A percentile compares a stretch with the other conserved stretches of the same genome.
Conservation (phyloP, 2,888 invertebrate genomes). For the Cheilosia grossa region DNA sequence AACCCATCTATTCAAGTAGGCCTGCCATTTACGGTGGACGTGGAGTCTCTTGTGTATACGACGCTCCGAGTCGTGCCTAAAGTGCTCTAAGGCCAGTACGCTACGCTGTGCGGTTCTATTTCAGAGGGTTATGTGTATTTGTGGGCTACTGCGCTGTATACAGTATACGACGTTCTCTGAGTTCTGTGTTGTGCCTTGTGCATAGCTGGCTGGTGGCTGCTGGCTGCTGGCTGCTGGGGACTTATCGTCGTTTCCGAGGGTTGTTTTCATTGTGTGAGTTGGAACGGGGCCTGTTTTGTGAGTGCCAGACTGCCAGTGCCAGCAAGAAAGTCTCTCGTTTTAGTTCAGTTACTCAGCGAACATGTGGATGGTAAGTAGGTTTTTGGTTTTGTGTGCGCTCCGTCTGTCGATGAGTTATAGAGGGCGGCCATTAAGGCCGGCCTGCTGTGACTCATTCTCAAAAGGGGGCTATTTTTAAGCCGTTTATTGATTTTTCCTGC, state of each 20-base stretch:
- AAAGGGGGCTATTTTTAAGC: constrained; percentile 28
- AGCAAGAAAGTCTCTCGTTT: constrained; percentile 58
- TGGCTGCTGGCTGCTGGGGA: constrained; percentile 46
- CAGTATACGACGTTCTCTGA: constrained; percentile 15
- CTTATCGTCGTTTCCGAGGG: constrained; percentile 60
- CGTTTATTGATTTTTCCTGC: constrained; percentile 45
- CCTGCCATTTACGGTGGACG: constrained; percentile 69
- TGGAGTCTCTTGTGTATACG: constrained; percentile 67
- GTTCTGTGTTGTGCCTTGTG: constrained; percentile 33
- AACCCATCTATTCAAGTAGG: constrained; percentile 65
- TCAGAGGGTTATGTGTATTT: constrained; percentile 47
- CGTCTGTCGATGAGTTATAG: constrained; percentile 18
- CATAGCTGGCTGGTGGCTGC: constrained; percentile 40
- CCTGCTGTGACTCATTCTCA: constrained; percentile 46
- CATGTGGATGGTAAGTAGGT: constrained; percentile 74
- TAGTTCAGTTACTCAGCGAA: constrained; percentile 68
- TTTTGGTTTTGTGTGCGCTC: constrained; percentile 51
- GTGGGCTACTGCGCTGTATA: constrained; percentile 42
- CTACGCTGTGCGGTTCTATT: constrained; percentile 56
- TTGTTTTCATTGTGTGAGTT: constrained; percentile 66
- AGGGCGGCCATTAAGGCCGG: constrained; percentile 43
- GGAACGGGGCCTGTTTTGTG: constrained; percentile 58
- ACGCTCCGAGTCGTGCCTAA: constrained; percentile 72
- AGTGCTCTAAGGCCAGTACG: constrained; percentile 72
- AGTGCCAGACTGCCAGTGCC: constrained; percentile 43